Evolutionary conservation across 2,113 vertebrate genomes (phyloP), one percentile per base, ranked within the genome.

Genomic region (Lanius collurio): DNA sequence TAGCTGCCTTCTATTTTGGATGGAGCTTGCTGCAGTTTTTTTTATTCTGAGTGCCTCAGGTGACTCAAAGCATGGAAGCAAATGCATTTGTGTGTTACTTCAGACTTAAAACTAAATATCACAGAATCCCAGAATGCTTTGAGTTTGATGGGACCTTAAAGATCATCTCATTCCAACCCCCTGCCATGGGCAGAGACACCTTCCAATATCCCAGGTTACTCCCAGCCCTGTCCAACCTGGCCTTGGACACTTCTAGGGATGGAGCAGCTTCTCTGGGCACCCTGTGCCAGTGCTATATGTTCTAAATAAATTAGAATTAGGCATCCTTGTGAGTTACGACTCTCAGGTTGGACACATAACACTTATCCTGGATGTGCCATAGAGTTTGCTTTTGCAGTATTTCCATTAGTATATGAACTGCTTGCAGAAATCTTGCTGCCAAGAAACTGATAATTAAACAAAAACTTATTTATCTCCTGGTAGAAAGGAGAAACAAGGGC

Each of bases 1-100:
- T 81, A 88, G 69, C 68, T 77, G 42, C 28, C 44, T 81, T 83
- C 82, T 94, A 89, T 92, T 96, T 95, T 78, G 37, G 71, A 64
- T 67, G 5, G 3, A 46, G 33, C 63, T 68, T 62, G 67, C 50
- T 94, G 60, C 35, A 56, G n/a, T 3, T 63, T 93, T 87, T 96
- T 89, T 96, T 75, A 39, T 86, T 70, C 76, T 63, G 59, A 30
- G 37, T 70, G 42, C 59, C 70, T 93, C 17, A 77, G 88, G 63
- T 55, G 75, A 27, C 52, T 80, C 52, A 60, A 81, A 90, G 30
- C 41, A 53, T 9, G 12, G 33, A 52, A n/a, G 18, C 16, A 27
- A 60, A 65, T 31, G 59, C 30, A 52, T 71, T 75, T 56, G 39
- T 68, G 41, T 77, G 5, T 62, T 33, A 42, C 52, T 77, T 69